These are phyloP conservation scores for Oreonectes daqikongensis DNA, from an alignment of 2,797 vertebrate genomes.

Conservation along the genomic window DNA sequence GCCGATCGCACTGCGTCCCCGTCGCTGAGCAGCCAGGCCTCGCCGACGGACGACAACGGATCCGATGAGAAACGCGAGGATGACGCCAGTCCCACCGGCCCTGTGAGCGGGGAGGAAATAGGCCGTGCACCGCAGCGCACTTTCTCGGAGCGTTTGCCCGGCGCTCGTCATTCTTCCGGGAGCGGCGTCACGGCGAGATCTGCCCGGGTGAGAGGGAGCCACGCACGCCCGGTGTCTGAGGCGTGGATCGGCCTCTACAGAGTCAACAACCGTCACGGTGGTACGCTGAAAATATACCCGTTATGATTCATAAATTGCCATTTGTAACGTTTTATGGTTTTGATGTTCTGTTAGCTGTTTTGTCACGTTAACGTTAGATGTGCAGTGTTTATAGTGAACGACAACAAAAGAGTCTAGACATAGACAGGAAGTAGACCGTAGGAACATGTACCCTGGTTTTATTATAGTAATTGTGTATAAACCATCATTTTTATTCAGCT, in stretches of 20 bases:
- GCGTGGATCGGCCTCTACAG: slow-evolving; percentile 81
- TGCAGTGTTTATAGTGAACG: background rate
- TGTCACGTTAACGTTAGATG: background rate
- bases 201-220: slow-evolving; percentile 69
- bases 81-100: slow-evolving; percentile 60
- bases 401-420: background rate
- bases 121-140: slow-evolving; percentile 79
- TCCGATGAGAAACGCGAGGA: slow-evolving; percentile 68
- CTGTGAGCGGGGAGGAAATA: slow-evolving; percentile 70
- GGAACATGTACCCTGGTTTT: too few relatives aligned
- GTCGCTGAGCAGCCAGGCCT: slow-evolving; percentile 63
- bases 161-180: slow-evolving; percentile 71
- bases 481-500: too few relatives aligned
- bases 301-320: background rate
- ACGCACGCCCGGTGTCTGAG: slow-evolving; percentile 79
- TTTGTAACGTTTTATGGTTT: background rate
- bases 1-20: slow-evolving; percentile 70
- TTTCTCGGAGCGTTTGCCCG: slow-evolving; percentile 79
- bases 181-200: slow-evolving; percentile 73
- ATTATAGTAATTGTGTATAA: too few relatives aligned
- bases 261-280: slow-evolving; percentile 78
- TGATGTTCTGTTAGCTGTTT: background rate
- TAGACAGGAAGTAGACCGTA: too few relatives aligned
- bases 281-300: slow-evolving; percentile 63
- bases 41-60: slow-evolving; percentile 66